Percentiles rank a stretch among this genome's conserved stretches.
Evolutionary conservation across 37 sponge, comb jelly and placozoan genomes (phyloP).

Genomic region (Sycon ciliatum): DNA sequence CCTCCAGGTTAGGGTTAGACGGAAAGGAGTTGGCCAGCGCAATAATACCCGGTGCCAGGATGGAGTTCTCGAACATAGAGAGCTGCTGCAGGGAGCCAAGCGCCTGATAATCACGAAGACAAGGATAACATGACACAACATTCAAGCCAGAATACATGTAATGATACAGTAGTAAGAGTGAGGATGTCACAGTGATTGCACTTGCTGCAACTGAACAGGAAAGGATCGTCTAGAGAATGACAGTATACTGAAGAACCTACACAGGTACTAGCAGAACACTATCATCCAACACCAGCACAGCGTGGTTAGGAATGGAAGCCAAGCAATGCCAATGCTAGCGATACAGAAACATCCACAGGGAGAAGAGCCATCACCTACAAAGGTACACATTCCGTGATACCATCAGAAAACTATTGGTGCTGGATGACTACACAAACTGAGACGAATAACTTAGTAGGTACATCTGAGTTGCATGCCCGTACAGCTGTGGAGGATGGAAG

Average conservation of each 20-base stretch:
- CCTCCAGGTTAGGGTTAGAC: constrained; percentile 27
- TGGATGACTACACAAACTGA: too few relatives aligned
- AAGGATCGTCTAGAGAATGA: not conserved
- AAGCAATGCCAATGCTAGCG: too few relatives aligned
- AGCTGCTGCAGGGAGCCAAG: constrained; percentile 50
- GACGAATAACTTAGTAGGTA: not conserved
- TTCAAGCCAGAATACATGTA: not conserved
- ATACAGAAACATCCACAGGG: too few relatives aligned
- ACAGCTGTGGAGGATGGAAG: not conserved
- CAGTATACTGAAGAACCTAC: too few relatives aligned
- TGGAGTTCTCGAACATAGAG: constrained; percentile 69
- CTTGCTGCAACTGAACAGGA: not conserved
- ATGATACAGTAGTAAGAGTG: not conserved
- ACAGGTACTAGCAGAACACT: too few relatives aligned
- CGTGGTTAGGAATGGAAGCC: too few relatives aligned
- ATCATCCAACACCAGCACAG: too few relatives aligned
- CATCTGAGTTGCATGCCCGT: not conserved
- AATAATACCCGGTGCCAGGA: constrained; percentile 64
- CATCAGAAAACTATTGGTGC: too few relatives aligned
- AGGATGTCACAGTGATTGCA: not conserved
- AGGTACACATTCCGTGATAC: too few relatives aligned
- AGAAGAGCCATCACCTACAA: too few relatives aligned
- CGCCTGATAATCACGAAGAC: constrained; percentile 19
- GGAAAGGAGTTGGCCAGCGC: constrained; percentile 69
- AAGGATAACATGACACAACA: not conserved